Percentiles rank a stretch among this genome's conserved stretches.
Conservation (phyloP, 2,888 invertebrate genomes). For the Drosophila fungiperda region DNA sequence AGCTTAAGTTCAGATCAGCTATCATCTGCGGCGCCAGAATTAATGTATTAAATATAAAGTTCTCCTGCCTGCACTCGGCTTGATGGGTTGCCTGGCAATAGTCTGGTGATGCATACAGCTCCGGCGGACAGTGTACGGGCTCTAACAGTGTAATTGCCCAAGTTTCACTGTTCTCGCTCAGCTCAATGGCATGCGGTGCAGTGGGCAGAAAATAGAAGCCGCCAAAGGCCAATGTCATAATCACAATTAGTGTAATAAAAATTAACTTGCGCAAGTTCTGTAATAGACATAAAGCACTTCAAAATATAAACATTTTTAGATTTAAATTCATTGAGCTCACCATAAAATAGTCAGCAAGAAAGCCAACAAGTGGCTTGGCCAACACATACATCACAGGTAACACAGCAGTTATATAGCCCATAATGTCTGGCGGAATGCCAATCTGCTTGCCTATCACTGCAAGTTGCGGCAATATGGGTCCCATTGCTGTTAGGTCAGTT, state of each 20-base stretch:
- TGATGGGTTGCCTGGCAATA: conserved; percentile 56
- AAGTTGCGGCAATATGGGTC: conserved; percentile 92
- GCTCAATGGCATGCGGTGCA: conserved; percentile 66
- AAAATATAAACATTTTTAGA: background rate
- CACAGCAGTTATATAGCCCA: conserved; percentile 91
- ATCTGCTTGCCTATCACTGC: conserved; percentile 92
- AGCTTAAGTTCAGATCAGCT: conserved; percentile 11
- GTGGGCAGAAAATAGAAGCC: conserved; percentile 89
- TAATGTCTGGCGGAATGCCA: conserved; percentile 90
- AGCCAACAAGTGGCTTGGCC: conserved; percentile 91
- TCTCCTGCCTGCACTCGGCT: conserved; percentile 53
- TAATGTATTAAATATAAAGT: conserved; percentile 42
- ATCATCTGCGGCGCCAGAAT: conserved; percentile 49
- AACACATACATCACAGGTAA: conserved; percentile 91
- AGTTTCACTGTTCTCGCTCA: conserved; percentile 43
- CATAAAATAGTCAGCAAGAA: conserved; percentile 90
- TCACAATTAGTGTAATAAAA: conserved; percentile 88
- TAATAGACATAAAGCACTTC: background rate
- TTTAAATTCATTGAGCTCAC: conserved; percentile 72
- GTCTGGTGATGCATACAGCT: conserved; percentile 17
- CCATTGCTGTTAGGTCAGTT: conserved; percentile 88
- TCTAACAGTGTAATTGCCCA: conserved; percentile 63
- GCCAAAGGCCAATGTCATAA: conserved; percentile 89
- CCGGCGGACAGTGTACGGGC: conserved; percentile 50
- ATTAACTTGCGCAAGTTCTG: conserved; percentile 88